Evolutionary conservation across 2,113 vertebrate genomes (phyloP).

Genomic region (Otolemur garnettii): DNA sequence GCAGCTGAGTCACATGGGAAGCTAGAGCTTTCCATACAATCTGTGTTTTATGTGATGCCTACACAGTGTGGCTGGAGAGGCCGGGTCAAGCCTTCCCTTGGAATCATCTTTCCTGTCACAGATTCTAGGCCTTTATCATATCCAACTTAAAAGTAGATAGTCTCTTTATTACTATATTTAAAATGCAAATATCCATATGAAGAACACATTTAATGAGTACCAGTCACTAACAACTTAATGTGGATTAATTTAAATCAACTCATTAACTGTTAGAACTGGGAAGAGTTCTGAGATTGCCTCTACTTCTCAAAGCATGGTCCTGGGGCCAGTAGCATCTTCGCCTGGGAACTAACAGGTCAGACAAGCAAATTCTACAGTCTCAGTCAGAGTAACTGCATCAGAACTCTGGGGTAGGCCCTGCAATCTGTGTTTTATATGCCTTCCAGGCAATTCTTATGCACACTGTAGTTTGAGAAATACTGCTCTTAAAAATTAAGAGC

Average conservation of each 20-base stretch:
- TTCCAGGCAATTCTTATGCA: not conserved
- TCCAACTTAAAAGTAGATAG: not conserved
- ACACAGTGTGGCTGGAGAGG: not conserved
- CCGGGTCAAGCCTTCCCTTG: not conserved
- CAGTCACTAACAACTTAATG: not conserved
- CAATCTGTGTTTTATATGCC: not conserved
- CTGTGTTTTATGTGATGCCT: not conserved
- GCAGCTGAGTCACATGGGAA: slow-evolving; percentile 36
- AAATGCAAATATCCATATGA: slow-evolving; percentile 13
- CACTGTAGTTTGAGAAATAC: not conserved
- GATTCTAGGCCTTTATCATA: not conserved
- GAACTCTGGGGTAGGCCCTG: not conserved
- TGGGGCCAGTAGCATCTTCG: not conserved
- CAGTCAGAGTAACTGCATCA: not conserved
- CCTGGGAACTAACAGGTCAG: not conserved
- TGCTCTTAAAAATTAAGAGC: not conserved
- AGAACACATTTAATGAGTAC: not conserved
- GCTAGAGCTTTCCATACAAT: not conserved
- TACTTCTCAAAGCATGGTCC: not conserved
- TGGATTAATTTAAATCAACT: slow-evolving; percentile 36
- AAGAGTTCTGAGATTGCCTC: not conserved
- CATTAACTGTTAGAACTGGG: not conserved
- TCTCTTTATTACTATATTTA: slow-evolving; percentile 49
- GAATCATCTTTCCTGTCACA: not conserved
- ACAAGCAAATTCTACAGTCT: not conserved